phyloP scores from a whole-genome alignment of 2,113 vertebrate species.

The Australoheros scitulus region DNA sequence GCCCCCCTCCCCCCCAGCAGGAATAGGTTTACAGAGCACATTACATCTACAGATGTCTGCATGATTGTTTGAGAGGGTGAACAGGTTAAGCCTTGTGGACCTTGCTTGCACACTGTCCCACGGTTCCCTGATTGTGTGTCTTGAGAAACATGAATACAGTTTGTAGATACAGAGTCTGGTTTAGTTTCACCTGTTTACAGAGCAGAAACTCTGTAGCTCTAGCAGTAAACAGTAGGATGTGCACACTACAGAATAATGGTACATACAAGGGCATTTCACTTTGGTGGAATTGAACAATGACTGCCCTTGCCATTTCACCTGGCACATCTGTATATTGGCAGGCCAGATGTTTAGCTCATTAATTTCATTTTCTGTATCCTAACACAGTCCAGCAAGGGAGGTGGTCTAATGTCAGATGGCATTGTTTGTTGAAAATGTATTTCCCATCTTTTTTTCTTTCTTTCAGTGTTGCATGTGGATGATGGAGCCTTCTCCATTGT shows the following conservation, averaged over 20 bases:
- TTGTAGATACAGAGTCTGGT: constrained; percentile 4
- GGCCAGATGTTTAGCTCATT: constrained; percentile 11
- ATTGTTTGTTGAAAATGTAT: constrained; percentile 28
- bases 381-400: constrained; percentile 19
- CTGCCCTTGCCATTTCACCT: background rate
- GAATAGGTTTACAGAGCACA: constrained; percentile 11
- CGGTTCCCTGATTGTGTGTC: background rate
- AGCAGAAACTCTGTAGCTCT: constrained; percentile 49
- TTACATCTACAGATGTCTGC: background rate
- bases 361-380: constrained; percentile 22
- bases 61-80: background rate
- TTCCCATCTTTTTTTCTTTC: background rate
- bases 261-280: constrained; percentile 36
- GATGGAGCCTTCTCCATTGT: constrained; percentile 15
- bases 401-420: background rate
- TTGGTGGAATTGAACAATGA: background rate
- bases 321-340: background rate
- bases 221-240: constrained; percentile 48
- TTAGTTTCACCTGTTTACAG: constrained; percentile 1
- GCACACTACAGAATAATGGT: constrained; percentile 46
- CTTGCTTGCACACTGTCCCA: background rate
- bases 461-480: background rate
- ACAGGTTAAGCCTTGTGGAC: background rate
- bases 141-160: constrained; percentile 2
- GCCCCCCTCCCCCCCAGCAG: background rate